Percentiles rank a stretch among this genome's conserved stretches.
Evolutionary conservation across 1,140 invertebrate genomes (phyloP).

Genomic region (Trichoplusia ni): DNA sequence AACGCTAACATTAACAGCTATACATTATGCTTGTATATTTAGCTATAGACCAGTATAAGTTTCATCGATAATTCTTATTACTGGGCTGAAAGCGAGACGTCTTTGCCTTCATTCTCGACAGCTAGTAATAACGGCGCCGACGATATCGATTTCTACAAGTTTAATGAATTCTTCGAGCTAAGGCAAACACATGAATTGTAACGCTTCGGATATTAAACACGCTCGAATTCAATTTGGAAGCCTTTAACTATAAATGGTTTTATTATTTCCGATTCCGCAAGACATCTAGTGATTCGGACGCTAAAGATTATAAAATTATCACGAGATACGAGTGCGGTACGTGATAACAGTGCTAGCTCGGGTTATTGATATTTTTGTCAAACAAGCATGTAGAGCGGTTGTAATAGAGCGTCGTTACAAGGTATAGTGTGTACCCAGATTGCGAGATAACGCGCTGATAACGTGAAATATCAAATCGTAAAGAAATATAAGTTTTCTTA

Average conservation of each 20-base stretch:
- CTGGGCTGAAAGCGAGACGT: background rate
- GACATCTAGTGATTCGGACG: background rate
- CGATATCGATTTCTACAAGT: constrained; percentile 19
- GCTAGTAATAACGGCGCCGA: background rate
- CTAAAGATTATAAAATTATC: constrained; percentile 32
- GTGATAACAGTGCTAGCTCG: constrained; percentile 20
- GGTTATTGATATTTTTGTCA: constrained; percentile 38
- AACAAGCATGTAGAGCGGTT: constrained; percentile 40
- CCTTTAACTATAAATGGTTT: background rate
- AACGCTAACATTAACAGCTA: constrained; percentile 19
- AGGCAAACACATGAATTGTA: too few species aligned
- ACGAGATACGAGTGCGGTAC: constrained; percentile 18
- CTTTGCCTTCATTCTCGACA: constrained; percentile 7
- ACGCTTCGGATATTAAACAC: too few species aligned
- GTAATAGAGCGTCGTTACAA: constrained; percentile 61
- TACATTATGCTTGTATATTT: constrained; percentile 18
- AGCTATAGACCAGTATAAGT: constrained; percentile 7
- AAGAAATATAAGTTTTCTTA: constrained; percentile 50
- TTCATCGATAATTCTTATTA: constrained; percentile 8
- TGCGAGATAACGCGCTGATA: constrained; percentile 57
- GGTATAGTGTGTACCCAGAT: constrained; percentile 57
- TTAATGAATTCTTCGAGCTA: constrained; percentile 1
- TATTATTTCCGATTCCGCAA: background rate
- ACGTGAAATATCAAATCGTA: constrained; percentile 46
- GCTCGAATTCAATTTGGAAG: background rate